Conservation (phyloP, 2,113 vertebrate genomes). For the Pyrgilauda ruficollis region DNA sequence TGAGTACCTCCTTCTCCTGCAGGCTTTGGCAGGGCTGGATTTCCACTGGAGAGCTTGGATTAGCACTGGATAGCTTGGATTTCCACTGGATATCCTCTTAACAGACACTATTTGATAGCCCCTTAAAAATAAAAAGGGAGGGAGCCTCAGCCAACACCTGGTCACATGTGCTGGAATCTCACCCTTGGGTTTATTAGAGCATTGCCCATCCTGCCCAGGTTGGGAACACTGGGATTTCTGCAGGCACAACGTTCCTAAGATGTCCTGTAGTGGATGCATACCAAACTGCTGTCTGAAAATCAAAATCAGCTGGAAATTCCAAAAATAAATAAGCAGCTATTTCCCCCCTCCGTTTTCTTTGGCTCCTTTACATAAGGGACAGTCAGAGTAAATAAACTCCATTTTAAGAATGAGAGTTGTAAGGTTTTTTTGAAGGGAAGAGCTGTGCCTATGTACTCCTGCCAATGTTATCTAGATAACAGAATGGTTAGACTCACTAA, state of each 20-base stretch:
- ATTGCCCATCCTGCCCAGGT: accelerated
- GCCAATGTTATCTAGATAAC: not conserved
- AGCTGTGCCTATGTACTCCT: not conserved
- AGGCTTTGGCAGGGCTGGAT: not conserved
- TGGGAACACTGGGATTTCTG: not conserved
- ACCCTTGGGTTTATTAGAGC: not conserved
- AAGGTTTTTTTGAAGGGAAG: not conserved
- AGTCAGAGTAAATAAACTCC: conserved; percentile 1
- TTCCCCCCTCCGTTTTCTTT: not conserved
- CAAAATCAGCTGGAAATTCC: not conserved
- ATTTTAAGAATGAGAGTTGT: not conserved
- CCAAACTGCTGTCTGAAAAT: not conserved
- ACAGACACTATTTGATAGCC: not conserved
- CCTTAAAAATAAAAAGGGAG: not conserved
- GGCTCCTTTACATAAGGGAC: not conserved
- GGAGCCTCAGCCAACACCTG: not conserved
- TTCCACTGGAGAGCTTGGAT: not conserved
- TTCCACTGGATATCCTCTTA: not conserved
- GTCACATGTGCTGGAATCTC: not conserved
- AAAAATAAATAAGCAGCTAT: not conserved
- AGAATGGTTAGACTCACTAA: not conserved
- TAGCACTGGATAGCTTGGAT: not conserved
- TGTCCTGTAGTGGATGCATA: not conserved
- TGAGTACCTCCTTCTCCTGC: conserved; percentile 40
- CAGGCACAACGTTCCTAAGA: not conserved